These are phyloP conservation scores for Terebella lapidaria DNA, from an alignment of 2,888 invertebrate genomes.

Conservation along the genomic window DNA sequence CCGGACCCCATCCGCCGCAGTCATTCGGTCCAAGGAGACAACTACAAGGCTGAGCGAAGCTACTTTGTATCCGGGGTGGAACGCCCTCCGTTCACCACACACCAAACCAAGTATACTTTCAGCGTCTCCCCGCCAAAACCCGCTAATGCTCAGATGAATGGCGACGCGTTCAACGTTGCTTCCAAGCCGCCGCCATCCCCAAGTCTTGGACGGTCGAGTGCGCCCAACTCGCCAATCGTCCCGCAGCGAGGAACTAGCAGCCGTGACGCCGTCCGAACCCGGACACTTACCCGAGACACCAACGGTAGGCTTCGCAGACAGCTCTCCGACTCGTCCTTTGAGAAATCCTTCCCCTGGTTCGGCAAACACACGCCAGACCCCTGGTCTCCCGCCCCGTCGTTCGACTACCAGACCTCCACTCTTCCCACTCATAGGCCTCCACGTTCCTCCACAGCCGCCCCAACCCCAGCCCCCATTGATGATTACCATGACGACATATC, in stretches of 20 bases:
- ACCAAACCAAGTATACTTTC: constrained; percentile 27
- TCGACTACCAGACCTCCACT: neutral
- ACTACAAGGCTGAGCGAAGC: constrained; percentile 8
- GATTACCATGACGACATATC: neutral
- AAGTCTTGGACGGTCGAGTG: constrained; percentile 7
- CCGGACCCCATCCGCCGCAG: constrained; percentile 12
- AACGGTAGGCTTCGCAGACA: neutral
- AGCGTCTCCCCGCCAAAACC: constrained; percentile 13
- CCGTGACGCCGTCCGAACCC: constrained; percentile 21
- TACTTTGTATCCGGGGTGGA: constrained; percentile 27
- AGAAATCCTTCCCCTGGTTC: neutral
- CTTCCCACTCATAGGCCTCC: neutral
- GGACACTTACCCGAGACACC: constrained; percentile 11
- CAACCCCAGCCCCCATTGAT: neutral
- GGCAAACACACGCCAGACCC: constrained; percentile 1
- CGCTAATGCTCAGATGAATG: too few relatives aligned
- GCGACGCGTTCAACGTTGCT: neutral
- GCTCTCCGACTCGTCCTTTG: neutral
- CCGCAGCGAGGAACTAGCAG: constrained; percentile 19
- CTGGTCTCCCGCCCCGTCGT: neutral
- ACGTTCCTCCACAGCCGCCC: too few relatives aligned
- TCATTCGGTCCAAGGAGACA: constrained; percentile 10
- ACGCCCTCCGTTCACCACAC: constrained; percentile 26
- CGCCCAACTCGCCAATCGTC: constrained; percentile 25
- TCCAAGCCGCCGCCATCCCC: constrained; percentile 16